Base-by-base conservation (phyloP, 1,140 invertebrate genomes). In the Psix sp. region DNA sequence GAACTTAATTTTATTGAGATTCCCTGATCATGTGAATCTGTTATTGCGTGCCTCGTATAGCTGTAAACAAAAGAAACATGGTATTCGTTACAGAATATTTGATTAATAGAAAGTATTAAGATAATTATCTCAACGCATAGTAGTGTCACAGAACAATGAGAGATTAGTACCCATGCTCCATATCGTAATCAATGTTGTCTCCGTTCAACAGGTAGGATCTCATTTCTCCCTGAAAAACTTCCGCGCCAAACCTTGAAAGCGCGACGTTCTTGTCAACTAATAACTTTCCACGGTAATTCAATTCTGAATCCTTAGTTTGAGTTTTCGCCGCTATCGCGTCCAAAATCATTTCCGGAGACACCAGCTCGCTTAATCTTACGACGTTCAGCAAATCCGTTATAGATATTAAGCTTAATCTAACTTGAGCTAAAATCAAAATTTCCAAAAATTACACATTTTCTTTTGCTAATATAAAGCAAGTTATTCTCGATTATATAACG, bases 21-120 rank as follows among this genome's bases (percentile, higher is more conserved):
- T 46, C 94, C 93, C 63, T 91, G 90, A 82, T 92, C 92, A 67
- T 92, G 86, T 45, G 88, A 89, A 54, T 97, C 95, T 75, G 92
- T 94, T 80, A 99, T 99, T 26, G 93, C 91, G 87, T 99, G 97
- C 2, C 96, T 90, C 0, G 96, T 97, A 82, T 98, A 98, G 0
- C 92, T 89, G n/a, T 70, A 70, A 56, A 43, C 26, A 39, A 38
- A 43, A 49, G 26, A 3, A 59, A 6, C 36, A 17, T 21, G 20
- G 14, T 45, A 16, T 35, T 20, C 26, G 7, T n/a, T n/a, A n/a
- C n/a, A n/a, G n/a, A n/a, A n/a, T n/a, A n/a, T n/a, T n/a, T n/a
- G n/a, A n/a, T n/a, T n/a, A n/a, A n/a, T n/a, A n/a, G n/a, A n/a
- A n/a, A n/a, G n/a, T n/a, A n/a, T n/a, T n/a, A n/a, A n/a, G n/a